Conservation (phyloP, 1,140 invertebrate species). For the Tenebrio molitor region DNA sequence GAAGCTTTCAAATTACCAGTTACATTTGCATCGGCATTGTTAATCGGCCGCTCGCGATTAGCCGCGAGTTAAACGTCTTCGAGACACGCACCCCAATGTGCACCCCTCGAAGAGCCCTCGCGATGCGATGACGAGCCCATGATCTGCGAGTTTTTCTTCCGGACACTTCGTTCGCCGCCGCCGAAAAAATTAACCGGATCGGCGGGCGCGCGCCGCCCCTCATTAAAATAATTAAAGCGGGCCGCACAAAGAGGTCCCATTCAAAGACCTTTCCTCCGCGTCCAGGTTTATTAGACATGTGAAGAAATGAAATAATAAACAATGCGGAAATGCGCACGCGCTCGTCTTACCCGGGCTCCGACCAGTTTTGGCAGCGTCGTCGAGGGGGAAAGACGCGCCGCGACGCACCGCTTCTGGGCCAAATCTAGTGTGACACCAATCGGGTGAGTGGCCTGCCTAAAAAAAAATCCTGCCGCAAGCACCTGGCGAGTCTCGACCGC, state of each 20-base stretch:
- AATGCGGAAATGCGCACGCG: conserved; percentile 57
- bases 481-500: no score
- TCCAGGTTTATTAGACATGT: conserved; percentile 49
- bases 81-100: no score
- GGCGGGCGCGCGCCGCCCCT: no score
- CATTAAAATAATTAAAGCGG: conserved; percentile 34
- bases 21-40: no score
- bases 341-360: conserved; percentile 52
- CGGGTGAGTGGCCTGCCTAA: conserved; percentile 9
- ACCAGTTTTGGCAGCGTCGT: conserved; percentile 52
- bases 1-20: no score
- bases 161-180: no score
- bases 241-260: conserved; percentile 11
- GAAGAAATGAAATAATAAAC: conserved; percentile 58
- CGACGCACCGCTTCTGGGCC: conserved; percentile 43
- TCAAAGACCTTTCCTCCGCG: conserved; percentile 16
- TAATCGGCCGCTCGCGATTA: no score
- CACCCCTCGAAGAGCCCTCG: no score
- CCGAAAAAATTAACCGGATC: no score
- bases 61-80: no score
- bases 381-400: conserved; percentile 53
- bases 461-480: neutral
- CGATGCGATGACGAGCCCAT: no score
- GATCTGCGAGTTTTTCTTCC: no score
- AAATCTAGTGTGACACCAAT: neutral